Base-by-base conservation (phyloP, 53 echinoderm and acorn worm genomes). In the Holothuria leucospilota region DNA sequence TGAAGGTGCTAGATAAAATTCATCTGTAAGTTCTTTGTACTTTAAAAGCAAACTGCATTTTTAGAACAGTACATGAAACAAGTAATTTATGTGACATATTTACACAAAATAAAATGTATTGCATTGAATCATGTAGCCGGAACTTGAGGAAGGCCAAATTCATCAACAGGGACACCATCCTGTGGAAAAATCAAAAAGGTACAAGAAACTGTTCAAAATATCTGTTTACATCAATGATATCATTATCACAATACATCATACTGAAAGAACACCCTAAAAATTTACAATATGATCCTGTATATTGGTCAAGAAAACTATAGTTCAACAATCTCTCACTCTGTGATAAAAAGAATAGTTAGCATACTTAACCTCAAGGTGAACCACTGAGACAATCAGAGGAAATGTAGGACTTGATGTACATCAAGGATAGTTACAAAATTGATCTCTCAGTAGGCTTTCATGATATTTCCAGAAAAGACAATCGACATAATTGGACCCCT, bases 111-210 rank as follows among this genome's bases (percentile, higher is more conserved):
- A 51, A 59, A 59, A 27, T 21, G 8, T 59, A 26, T 38, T n/a
- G 56, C 20, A 20, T 79, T 8, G 25, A 46, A 64, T 96, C 91
- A 96, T 75, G 96, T 90, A n/a, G 98, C 93, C 51, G 97, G 92
- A 39, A 98, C 87, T 63, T 95, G 93, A 46, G 98, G 98, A 42
- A 98, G 71, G 52, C 98, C 98, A 90, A 98, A 98, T 81, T 98
- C 98, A 82, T 98, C 98, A 68, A 98, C 95, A 80, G 84, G 82
- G 46, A 95, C 95, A 16, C 95, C 98, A 87, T 98, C 95, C 98
- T 97, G 81, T 46, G 46, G 46, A 15, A 67, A 58, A 41, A 74
- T 18, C 20, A 28, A 78, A 78, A n/a, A 51, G 6, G 78, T 5
- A 78, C 29, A 24, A 38, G 29, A 78, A 59, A 46, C 6, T 26